A percentile compares a stretch with the other conserved stretches of the same genome.
These are phyloP conservation scores for Leptatherina wallacei DNA, from an alignment of 2,797 vertebrate genomes.

Conservation along the genomic window DNA sequence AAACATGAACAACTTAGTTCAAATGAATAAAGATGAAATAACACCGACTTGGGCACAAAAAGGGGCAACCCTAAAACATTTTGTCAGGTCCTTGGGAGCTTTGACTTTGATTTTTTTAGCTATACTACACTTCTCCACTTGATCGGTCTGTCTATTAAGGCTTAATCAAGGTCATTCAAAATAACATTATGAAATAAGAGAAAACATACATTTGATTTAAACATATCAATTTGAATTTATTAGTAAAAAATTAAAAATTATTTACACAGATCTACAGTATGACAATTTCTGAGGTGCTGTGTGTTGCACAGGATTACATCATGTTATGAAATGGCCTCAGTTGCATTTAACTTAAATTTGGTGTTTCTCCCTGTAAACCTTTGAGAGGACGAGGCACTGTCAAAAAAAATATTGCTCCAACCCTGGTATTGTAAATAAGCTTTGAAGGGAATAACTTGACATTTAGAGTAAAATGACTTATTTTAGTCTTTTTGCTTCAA, in stretches of 20 bases:
- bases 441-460: not conserved
- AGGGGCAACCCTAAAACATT: conserved; percentile 14
- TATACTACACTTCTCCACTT: not conserved
- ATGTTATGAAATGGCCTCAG: not conserved
- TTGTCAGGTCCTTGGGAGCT: conserved; percentile 28
- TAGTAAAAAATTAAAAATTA: conserved; percentile 2
- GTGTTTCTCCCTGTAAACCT: not conserved
- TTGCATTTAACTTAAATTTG: not conserved
- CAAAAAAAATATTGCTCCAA: not conserved
- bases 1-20: conserved; percentile 19
- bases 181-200: conserved; percentile 5
- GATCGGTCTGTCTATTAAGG: too few relatives aligned
- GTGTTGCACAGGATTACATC: not conserved
- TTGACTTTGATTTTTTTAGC: conserved; percentile 16
- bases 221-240: not conserved
- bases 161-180: conserved; percentile 27
- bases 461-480: not conserved
- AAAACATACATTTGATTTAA: not conserved
- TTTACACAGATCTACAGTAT: not conserved
- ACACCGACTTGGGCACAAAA: conserved; percentile 19
- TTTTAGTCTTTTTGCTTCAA: not conserved
- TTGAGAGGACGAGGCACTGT: not conserved
- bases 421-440: not conserved
- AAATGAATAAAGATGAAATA: conserved; percentile 20
- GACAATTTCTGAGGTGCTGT: not conserved